Conservation (phyloP, 2,888 invertebrate species). For the Globia sparganii region DNA sequence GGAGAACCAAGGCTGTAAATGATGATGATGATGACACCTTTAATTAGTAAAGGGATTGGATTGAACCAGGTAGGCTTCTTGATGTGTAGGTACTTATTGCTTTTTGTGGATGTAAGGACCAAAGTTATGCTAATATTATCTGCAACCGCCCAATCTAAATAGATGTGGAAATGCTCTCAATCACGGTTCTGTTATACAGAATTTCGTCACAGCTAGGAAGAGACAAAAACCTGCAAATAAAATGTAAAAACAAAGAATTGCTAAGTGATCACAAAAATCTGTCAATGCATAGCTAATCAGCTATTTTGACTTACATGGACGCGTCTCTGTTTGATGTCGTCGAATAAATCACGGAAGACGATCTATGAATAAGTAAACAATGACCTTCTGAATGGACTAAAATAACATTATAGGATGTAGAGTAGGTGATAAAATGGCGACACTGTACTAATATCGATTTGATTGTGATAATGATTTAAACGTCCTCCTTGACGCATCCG, state of each 20-base stretch:
- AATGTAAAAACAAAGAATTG: background rate
- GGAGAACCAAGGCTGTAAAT: too few species aligned
- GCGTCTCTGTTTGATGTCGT: conserved; percentile 7
- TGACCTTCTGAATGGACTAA: conserved; percentile 43
- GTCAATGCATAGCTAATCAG: conserved; percentile 7
- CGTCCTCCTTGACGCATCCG: conserved; percentile 1
- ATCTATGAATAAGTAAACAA: conserved; percentile 30
- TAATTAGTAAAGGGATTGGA: too few species aligned
- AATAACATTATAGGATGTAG: conserved; percentile 21
- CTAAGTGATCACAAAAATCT: background rate
- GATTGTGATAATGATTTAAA: conserved; percentile 6
- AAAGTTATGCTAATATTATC: background rate
- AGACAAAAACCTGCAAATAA: background rate
- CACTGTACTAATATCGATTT: conserved; percentile 9
- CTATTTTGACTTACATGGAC: background rate
- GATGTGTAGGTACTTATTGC: background rate
- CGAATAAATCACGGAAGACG: conserved; percentile 42
- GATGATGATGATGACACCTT: too few species aligned
- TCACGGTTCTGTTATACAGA: background rate
- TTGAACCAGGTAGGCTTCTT: background rate
- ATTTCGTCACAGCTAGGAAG: background rate
- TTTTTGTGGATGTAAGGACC: background rate
- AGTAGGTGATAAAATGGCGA: conserved; percentile 1
- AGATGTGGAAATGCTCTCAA: background rate
- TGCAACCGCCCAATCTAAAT: background rate